Conservation (phyloP, 2,797 vertebrate genomes). For the Trichosurus vulpecula region DNA sequence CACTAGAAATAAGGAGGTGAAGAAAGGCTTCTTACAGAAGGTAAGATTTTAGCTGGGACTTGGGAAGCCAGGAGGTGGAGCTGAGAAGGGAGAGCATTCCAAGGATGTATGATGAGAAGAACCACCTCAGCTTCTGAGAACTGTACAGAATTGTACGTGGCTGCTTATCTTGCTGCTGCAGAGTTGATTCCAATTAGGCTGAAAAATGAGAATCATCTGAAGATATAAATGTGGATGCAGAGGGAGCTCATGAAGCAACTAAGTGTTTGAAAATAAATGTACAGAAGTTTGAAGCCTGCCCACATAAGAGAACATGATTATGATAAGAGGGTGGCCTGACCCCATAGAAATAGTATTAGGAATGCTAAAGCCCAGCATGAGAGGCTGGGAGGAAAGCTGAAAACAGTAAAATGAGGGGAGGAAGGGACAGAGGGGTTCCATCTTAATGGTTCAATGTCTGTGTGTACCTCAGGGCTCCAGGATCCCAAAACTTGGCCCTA, state of each 20-base stretch:
- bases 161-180: background rate
- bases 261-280: background rate
- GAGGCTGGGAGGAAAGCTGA: background rate
- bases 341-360: background rate
- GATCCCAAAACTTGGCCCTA: background rate
- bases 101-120: background rate
- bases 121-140: background rate
- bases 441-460: background rate
- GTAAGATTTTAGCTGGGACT: background rate
- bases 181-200: background rate
- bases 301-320: background rate
- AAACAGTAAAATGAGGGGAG: background rate
- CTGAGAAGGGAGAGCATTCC: background rate
- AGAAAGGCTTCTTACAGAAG: background rate
- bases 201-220: background rate
- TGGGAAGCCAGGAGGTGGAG: background rate
- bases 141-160: background rate
- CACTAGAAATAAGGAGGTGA: background rate
- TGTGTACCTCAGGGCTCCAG: background rate
- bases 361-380: background rate
- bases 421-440: background rate
- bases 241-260: background rate
- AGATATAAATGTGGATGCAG: background rate
- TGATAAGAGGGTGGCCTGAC: background rate
- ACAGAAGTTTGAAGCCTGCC: background rate